Evolutionary conservation across 2,888 invertebrate genomes (phyloP), one percentile per base, ranked within the genome.

Genomic region (Nymphalis polychloros): DNA sequence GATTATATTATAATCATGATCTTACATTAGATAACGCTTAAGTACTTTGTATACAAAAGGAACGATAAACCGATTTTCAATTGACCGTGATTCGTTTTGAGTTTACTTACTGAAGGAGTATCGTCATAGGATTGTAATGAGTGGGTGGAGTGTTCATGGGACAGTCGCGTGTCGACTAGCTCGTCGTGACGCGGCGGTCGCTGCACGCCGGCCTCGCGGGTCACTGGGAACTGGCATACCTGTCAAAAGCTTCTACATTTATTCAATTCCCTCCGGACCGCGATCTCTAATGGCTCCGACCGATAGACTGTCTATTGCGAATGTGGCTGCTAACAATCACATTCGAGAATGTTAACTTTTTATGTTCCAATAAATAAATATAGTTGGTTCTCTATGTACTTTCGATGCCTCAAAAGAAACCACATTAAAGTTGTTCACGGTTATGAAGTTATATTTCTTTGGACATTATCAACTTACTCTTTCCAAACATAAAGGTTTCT

Each of bases 201-300:
- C 74, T 82, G 84, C 64, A 74, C 72, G 50, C 62, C 47, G 69
- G 70, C 76, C 47, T 77, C 77, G 46, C 78, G 71, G 41, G 57
- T 62, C 55, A 17, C 19, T 49, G 72, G 57, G 67, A 71, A 72
- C 64, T 67, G 63, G 20, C 72, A 75, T 61, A 68, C 71, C 67
- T 60, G 48, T 52, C 46, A 20, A 59, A 48, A 61, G 1, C 16
- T 4, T 53, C 16, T 16, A 2, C 8, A 16, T 48, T 6, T 17
- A 13, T 1, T 17, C 48, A 4, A 4, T 10, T 48, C 5, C 23
- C 23, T 23, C 23, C 23, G 23, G 23, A 23, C 23, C 23, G 23
- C 23, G 23, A n/a, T n/a, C n/a, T n/a, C n/a, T n/a, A n/a, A n/a
- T n/a, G n/a, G n/a, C n/a, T n/a, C n/a, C n/a, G n/a, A n/a, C n/a